Conservation (phyloP, 2,113 vertebrate species). For the Leucoraja erinaceus region DNA sequence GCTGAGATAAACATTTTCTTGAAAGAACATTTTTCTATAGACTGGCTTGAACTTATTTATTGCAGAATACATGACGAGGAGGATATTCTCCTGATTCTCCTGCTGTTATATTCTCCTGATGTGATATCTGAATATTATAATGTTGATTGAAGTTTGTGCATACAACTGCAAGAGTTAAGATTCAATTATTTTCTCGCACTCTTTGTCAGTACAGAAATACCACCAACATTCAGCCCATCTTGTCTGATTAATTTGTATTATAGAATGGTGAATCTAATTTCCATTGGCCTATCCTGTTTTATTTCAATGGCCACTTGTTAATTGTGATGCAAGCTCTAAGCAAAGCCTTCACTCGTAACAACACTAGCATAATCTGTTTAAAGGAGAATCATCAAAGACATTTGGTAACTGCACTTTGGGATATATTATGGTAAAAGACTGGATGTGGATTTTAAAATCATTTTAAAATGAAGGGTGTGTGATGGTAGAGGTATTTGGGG, state of each 20-base stretch:
- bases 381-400: too few species aligned
- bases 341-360: not conserved
- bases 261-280: not conserved
- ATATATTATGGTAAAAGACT: too few species aligned
- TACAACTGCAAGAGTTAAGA: not conserved
- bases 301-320: not conserved
- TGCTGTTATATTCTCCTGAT: not conserved
- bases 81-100: not conserved
- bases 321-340: not conserved
- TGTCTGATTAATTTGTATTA: not conserved
- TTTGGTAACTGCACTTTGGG: too few species aligned
- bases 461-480: too few species aligned
- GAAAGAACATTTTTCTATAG: too few species aligned
- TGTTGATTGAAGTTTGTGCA: not conserved
- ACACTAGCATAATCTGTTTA: too few species aligned
- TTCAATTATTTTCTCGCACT: not conserved
- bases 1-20: not conserved
- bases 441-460: too few species aligned
- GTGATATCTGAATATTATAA: not conserved
- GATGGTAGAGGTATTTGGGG: too few species aligned
- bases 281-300: not conserved
- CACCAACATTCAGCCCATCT: not conserved
- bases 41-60: not conserved
- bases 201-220: not conserved
- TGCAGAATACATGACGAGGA: not conserved